A percentile compares a stretch with the other conserved stretches of the same genome.
Evolutionary conservation across 2,113 vertebrate species (phyloP).

Genomic region (Oostethus manadensis): DNA sequence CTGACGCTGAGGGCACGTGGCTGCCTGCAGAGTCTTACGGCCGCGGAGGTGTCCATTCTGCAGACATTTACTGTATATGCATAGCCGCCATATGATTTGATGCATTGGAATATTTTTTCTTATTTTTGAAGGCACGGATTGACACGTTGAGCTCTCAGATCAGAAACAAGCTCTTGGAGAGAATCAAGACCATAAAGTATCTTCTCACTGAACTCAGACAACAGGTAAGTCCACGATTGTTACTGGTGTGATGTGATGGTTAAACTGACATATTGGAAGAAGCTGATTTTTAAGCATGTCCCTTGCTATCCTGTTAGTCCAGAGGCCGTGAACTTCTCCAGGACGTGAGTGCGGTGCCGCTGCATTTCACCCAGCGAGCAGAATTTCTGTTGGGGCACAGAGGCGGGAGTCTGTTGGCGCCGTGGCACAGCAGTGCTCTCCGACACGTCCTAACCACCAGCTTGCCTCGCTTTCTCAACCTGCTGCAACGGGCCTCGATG

Average conservation of each 20-base stretch:
- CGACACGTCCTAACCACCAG: conserved; percentile 43
- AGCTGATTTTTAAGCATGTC: not conserved
- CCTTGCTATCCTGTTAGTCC: conserved; percentile 53
- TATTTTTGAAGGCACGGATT: conserved; percentile 62
- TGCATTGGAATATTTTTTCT: not conserved
- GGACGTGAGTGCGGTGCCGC: conserved; percentile 47
- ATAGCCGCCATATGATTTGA: not conserved
- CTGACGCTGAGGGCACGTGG: conserved; percentile 65
- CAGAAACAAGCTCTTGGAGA: conserved; percentile 62
- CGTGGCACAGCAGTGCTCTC: conserved; percentile 66
- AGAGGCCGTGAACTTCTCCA: conserved; percentile 59
- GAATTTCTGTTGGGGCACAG: conserved; percentile 48
- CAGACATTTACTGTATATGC: not conserved
- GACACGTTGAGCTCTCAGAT: conserved; percentile 60
- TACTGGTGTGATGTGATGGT: not conserved
- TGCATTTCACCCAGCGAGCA: conserved; percentile 44
- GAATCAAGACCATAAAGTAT: conserved; percentile 60
- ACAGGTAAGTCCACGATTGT: conserved; percentile 50
- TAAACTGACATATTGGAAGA: no score
- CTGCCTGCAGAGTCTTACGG: conserved; percentile 55
- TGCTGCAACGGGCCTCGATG: conserved; percentile 63
- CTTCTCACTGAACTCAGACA: conserved; percentile 60
- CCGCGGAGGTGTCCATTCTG: conserved; percentile 55
- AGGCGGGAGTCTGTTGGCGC: conserved; percentile 14
- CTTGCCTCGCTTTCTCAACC: conserved; percentile 61